Evolutionary conservation across 2,797 vertebrate species (phyloP).

Genomic region (Danio jaintianensis): DNA sequence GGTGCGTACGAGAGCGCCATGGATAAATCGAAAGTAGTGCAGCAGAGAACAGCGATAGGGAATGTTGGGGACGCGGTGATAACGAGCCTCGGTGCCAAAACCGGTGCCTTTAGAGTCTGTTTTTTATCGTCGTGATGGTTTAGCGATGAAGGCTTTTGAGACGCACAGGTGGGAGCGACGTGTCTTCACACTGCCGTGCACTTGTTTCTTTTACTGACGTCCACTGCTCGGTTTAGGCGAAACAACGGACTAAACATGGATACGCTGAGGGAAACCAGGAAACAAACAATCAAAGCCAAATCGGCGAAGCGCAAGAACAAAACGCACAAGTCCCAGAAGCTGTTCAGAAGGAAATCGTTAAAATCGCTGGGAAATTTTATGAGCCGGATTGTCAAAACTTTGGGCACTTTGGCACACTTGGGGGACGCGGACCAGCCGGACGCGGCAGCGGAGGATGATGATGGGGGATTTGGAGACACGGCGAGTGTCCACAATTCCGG

Average conservation of each 20-base stretch:
- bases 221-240: constrained; percentile 6
- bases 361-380: constrained; percentile 81
- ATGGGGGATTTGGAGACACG: constrained; percentile 80
- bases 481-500: constrained; percentile 59
- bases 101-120: constrained; percentile 64
- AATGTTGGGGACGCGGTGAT: constrained; percentile 59
- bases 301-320: constrained; percentile 73
- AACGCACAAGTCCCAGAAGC: constrained; percentile 69
- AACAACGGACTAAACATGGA: constrained; percentile 70
- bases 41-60: constrained; percentile 20
- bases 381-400: constrained; percentile 84
- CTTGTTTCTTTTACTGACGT: constrained; percentile 56
- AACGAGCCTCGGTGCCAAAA: constrained; percentile 68
- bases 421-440: constrained; percentile 71
- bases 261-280: constrained; percentile 69
- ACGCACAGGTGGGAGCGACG: constrained; percentile 73
- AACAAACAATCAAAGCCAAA: constrained; percentile 73
- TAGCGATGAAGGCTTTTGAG: constrained; percentile 67
- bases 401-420: constrained; percentile 82
- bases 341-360: constrained; percentile 76
- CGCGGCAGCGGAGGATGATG: constrained; percentile 77
- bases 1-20: constrained; percentile 52
- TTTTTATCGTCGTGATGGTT: constrained; percentile 57
- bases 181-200: constrained; percentile 28
- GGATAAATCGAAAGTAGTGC: background rate